Percentiles rank a stretch among this genome's conserved stretches.
These are phyloP conservation scores for Alosa sapidissima DNA, from an alignment of 2,797 vertebrate species.

Conservation along the genomic window DNA sequence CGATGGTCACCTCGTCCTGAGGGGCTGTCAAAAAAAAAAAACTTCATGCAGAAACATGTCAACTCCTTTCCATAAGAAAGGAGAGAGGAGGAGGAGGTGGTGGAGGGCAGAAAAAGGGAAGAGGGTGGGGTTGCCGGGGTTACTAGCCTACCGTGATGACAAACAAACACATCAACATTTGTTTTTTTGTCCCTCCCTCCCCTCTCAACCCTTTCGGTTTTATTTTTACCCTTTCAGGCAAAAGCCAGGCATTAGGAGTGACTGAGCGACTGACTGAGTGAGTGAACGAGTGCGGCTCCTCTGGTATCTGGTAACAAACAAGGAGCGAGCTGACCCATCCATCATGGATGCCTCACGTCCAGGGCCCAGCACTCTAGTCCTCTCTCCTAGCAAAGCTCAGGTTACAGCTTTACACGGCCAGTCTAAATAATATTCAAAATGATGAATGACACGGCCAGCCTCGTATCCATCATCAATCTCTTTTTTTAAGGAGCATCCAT, in stretches of 20 bases:
- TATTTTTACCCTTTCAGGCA: conserved; percentile 43
- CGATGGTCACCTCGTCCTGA: conserved; percentile 52
- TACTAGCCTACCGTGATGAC: conserved; percentile 41
- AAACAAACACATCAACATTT: conserved; percentile 47
- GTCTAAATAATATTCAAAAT: conserved; percentile 99
- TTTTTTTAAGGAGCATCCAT: conserved; percentile 90
- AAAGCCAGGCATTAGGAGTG: conserved; percentile 61
- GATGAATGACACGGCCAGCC: conserved; percentile 95
- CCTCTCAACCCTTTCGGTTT: conserved; percentile 39
- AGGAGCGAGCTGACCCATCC: conserved; percentile 79
- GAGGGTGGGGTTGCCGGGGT: conserved; percentile 38
- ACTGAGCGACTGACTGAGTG: conserved; percentile 45
- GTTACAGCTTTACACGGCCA: conserved; percentile 98
- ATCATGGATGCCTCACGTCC: conserved; percentile 69
- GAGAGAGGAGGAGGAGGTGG: neutral
- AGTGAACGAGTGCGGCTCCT: conserved; percentile 59
- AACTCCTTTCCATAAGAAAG: conserved; percentile 24
- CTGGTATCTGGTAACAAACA: conserved; percentile 80
- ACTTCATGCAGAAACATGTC: conserved; percentile 50
- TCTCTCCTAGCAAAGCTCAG: conserved; percentile 72
- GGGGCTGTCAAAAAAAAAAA: conserved; percentile 45
- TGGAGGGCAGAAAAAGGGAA: neutral
- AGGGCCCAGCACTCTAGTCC: conserved; percentile 63
- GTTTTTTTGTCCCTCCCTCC: conserved; percentile 22
- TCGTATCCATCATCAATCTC: conserved; percentile 93